Base-by-base conservation (phyloP, 2,797 vertebrate species). In the Urophycis tenuis region DNA sequence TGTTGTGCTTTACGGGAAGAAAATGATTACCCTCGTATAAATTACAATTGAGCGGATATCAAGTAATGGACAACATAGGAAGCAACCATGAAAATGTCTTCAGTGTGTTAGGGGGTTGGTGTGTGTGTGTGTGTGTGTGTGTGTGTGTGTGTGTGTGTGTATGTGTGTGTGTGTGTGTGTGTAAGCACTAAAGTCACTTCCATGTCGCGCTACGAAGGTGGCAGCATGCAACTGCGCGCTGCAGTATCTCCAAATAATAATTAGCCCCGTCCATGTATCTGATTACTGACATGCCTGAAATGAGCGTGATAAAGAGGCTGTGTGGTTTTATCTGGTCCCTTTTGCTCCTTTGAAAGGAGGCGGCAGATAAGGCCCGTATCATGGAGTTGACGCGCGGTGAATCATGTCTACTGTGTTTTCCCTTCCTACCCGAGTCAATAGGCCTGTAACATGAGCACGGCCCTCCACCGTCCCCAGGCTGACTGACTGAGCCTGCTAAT, bases 301-400 rank as follows among this genome's bases (percentile, higher is more conserved):
- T 86, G 86, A 89, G 86, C 82, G 79, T 82, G 91, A 92, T 90
- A 90, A 89, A 91, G 87, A 80, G 75, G 87, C 72, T 7, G 81
- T 79, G 78, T 30, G 78, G 77, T 89, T 60, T 90, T 91, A 90
- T 92, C 91, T 85, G 81, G 85, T 82, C 79, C 80, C 76, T 60
- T n/a, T 10, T 79, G 79, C 86, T 78, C 85, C 82, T 78, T 85
- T 90, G 85, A 90, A 89, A 81, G 88, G 84, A 88, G 83, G 82
- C 80, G 10, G 67, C 86, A 89, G 91, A 92, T 92, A 91, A 91
- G 90, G 85, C 81, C 45, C 82, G 87, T 89, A 88, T 91, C 90
- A 89, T 88, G 91, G 91, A 91, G 89, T 92, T 92, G 87, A 89
- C 89, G 91, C 88, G 84, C 90, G 90, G 91, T 89, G 91, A 93